Evolutionary conservation across 2,888 invertebrate species (phyloP).

Genomic region (Capitulum mitella): DNA sequence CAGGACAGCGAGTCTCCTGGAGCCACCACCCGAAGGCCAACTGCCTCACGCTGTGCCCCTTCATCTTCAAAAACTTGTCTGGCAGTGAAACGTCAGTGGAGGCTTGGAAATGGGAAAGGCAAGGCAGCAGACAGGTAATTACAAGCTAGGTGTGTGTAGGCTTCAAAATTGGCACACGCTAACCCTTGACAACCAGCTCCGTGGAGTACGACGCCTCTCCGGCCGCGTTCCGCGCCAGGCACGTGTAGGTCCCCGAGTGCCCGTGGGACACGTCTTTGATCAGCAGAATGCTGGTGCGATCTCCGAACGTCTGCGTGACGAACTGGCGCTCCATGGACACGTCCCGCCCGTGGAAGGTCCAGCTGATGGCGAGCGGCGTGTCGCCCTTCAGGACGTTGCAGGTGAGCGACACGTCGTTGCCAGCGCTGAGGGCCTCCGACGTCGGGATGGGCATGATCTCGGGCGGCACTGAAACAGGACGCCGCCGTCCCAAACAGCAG

Average conservation of each 20-base stretch:
- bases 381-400: constrained; percentile 42
- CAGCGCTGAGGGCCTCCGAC: constrained; percentile 34
- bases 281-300: constrained; percentile 58
- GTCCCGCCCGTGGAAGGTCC: constrained; percentile 38
- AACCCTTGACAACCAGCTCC: constrained; percentile 66
- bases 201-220: constrained; percentile 61
- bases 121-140: no score
- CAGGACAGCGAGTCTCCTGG: no score
- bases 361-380: constrained; percentile 41
- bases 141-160: no score
- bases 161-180: no score
- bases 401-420: constrained; percentile 40
- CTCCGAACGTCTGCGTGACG: constrained; percentile 43
- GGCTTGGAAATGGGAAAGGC: no score
- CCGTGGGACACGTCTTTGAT: constrained; percentile 61
- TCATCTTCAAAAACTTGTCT: no score
- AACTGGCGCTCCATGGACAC: constrained; percentile 34
- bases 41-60: no score
- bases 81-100: no score
- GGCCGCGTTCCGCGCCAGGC: constrained; percentile 63
- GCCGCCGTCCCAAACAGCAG: no score
- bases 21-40: no score
- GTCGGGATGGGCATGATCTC: neutral
- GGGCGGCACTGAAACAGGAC: neutral
- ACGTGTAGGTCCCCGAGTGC: constrained; percentile 68